Conservation (phyloP, 2,797 vertebrate genomes). For the Onychomys torridus region DNA sequence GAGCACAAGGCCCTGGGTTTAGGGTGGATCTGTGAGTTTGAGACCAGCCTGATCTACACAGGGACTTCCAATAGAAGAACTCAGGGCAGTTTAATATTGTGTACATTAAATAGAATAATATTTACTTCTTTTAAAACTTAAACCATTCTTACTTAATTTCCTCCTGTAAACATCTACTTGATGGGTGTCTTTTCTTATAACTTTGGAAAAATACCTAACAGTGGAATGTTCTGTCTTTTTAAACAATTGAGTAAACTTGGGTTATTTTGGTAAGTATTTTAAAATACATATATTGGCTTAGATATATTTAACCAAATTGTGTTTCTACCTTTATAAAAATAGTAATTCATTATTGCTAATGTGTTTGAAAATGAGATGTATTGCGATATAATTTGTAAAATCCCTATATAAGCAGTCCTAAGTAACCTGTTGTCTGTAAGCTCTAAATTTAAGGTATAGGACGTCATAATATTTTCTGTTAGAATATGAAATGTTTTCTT, state of each 20-base stretch:
- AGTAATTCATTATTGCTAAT: constrained; percentile 47
- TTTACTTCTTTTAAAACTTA: background rate
- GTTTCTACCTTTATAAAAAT: constrained; percentile 39
- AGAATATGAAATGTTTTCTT: constrained; percentile 66
- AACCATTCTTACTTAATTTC: constrained; percentile 43
- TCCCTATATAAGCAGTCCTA: constrained; percentile 42
- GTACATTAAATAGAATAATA: background rate
- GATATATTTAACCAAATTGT: constrained; percentile 42
- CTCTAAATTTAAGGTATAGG: constrained; percentile 59
- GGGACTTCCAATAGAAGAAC: background rate
- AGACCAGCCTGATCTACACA: background rate
- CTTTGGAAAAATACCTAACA: constrained; percentile 37
- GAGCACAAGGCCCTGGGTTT: background rate
- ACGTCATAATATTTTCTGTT: constrained; percentile 44
- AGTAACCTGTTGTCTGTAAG: constrained; percentile 57
- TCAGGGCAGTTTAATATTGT: background rate
- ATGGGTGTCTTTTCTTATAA: constrained; percentile 21
- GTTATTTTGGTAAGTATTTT: constrained; percentile 68
- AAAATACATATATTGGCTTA: constrained; percentile 21
- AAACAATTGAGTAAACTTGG: constrained; percentile 11
- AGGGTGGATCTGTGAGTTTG: background rate
- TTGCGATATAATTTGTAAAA: constrained; percentile 66
- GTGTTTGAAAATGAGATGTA: constrained; percentile 50
- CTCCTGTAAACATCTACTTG: constrained; percentile 44
- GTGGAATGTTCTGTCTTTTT: constrained; percentile 38